Evolutionary conservation across 1,140 invertebrate species (phyloP), one percentile per base, ranked within the genome.

Genomic region (Pemphigus obesinymphae): DNA sequence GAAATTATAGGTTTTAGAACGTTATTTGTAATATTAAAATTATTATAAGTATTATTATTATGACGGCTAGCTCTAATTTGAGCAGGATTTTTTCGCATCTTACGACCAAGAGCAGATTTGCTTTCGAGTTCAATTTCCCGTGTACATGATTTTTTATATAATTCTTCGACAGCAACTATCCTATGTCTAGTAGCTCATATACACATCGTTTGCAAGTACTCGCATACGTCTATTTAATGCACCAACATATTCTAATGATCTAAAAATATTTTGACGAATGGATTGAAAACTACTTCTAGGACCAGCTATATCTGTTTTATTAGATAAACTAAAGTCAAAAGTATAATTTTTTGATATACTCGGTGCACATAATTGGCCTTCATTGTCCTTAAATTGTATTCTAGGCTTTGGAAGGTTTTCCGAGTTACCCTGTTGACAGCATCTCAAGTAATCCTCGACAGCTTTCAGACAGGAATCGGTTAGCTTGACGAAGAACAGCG

Each of bases 201-300:
- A 96, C 93, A 88, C 96, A 87, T 97, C 96, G 84, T 96, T 97
- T 84, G 96, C 96, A 86, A 94, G 93, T 83, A 97, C 93, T 78
- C 93, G 91, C 91, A 97, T 95, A 86, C 94, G 94, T 70, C 61
- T 82, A 82, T 82, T 68, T 29, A 72, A 68, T 1, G 80, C 70
- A 70, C 61, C 80, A 50, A 82, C 80, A 68, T 68, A 82, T 48
- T 82, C 61, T 55, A 82, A 72, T 70, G 66, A 82, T 82, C 66
- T 68, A 37, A 29, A 68, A 68, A 68, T 34, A 37, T 6, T 66
- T 29, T 17, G 20, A 26, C 1, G 11, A 73, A 73, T 81, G 10
- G 8, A 29, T 40, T 40, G 3, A 20, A 97, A 95, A 86, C 94
- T 94, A 85, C 94, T 94, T 88, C 94, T 93, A 85, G 92, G 93